Evolutionary conservation across 1,140 invertebrate species (phyloP).

Genomic region (Brevipalpus yothersi): DNA sequence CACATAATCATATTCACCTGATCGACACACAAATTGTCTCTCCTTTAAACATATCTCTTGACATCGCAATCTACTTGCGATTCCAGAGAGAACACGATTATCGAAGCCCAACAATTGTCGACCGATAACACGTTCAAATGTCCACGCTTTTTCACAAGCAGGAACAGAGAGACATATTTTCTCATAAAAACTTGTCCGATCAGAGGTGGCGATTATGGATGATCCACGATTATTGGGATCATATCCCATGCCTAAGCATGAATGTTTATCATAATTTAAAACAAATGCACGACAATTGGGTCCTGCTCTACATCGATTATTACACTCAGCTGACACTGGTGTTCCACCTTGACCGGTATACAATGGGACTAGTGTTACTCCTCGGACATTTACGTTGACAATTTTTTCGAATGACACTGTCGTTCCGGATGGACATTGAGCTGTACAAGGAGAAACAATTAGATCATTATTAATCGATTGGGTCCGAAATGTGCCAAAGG

Average conservation of each 20-base stretch:
- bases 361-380: conserved; percentile 6
- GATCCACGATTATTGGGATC: not conserved
- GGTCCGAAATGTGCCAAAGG: too few relatives aligned
- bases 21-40: conserved; percentile 25
- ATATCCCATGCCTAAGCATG: conserved; percentile 10
- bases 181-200: conserved; percentile 15
- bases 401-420: conserved; percentile 15
- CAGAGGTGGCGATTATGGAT: conserved; percentile 6
- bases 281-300: conserved; percentile 12
- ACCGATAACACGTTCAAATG: conserved; percentile 20
- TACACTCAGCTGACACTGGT: conserved; percentile 13
- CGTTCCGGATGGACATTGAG: conserved; percentile 11
- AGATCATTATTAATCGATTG: too few relatives aligned
- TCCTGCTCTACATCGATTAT: conserved; percentile 10
- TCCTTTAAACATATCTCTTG: conserved; percentile 24
- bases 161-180: conserved; percentile 11
- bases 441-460: not conserved
- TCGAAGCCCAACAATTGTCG: conserved; percentile 22
- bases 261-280: conserved; percentile 12
- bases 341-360: conserved; percentile 9
- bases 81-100: conserved; percentile 15
- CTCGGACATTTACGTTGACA: conserved; percentile 10
- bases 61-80: conserved; percentile 22
- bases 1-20: conserved; percentile 23
- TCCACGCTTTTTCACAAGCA: conserved; percentile 18